Base-by-base conservation (phyloP, 2,113 vertebrate species). In the Perca schrenkii region DNA sequence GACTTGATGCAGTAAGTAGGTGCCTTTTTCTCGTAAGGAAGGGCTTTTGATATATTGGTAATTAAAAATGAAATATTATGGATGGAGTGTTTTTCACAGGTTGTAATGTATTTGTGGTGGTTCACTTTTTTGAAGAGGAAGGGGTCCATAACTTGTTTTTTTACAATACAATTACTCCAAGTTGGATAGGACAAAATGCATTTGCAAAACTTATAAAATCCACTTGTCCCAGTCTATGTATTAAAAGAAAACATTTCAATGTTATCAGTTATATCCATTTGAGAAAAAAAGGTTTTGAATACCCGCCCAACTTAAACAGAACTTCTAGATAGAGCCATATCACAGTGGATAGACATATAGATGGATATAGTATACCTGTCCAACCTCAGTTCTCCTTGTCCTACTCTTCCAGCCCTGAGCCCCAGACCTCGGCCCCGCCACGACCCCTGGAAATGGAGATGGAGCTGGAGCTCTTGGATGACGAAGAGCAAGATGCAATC, bases 401-500 rank as follows among this genome's bases (percentile, higher is more conserved):
- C 34, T 78, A 21, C 22, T 58, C 22, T n/a, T 47, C 22, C 68
- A 96, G 95, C 66, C 95, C 95, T 7, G 95, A 95, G 74, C 94
- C 94, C 2, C 95, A 93, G 85, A 96, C 95, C 16, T 94, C 92
- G 0, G 94, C 95, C 4, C 95, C 95, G 0, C 95, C 95, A 10
- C 92, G 94, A 25, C 93, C 93, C 8, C 63, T 94, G 28, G 94
- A 95, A 57, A 92, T 94, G 86, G 94, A 95, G 76, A 60, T 95
- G 88, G 95, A 96, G 67, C 57, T 94, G 52, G 95, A 96, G 71
- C 91, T 92, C 67, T 53, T 94, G 62, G 90, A 91, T 0, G 83
- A 92, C 5, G 92, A 86, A 57, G 94, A 95, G 54, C 95, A 94
- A 70, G 96, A 96, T 1, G 96, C 96, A 1, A 93, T 95, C 76